phyloP scores from a whole-genome alignment of 2,797 vertebrate species.

The Emys orbicularis region DNA sequence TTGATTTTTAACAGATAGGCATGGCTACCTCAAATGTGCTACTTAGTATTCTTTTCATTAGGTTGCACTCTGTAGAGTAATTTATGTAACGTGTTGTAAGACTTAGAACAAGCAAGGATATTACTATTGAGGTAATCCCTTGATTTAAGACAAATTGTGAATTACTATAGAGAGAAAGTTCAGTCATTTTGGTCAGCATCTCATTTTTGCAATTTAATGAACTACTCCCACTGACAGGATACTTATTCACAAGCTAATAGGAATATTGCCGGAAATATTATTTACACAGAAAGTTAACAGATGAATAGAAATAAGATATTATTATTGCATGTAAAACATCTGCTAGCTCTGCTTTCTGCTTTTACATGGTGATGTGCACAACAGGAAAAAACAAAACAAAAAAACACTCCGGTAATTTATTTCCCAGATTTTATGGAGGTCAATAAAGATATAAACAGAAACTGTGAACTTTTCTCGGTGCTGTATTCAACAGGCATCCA shows the following conservation, averaged over 20 bases:
- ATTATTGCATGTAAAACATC: neutral
- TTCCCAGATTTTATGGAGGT: neutral
- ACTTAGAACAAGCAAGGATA: neutral
- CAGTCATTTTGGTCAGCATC: neutral
- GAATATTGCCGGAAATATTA: fast-evolving
- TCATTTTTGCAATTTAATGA: neutral
- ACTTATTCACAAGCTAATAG: neutral
- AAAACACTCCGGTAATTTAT: neutral
- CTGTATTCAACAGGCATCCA: neutral
- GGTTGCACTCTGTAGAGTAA: neutral
- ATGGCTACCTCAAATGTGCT: neutral
- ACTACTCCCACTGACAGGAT: neutral
- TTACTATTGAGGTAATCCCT: neutral
- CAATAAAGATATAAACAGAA: neutral
- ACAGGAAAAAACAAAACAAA: fast-evolving
- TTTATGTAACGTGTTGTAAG: neutral
- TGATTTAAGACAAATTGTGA: neutral
- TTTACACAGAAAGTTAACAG: neutral
- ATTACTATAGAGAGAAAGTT: neutral
- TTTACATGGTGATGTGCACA: neutral
- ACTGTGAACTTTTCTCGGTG: neutral
- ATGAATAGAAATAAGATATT: neutral
- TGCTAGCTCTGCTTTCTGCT: neutral
- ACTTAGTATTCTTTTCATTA: neutral
- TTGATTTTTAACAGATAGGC: neutral